Evolutionary conservation across 2,888 invertebrate species (phyloP).

Genomic region (Drosophila percnosoma): DNA sequence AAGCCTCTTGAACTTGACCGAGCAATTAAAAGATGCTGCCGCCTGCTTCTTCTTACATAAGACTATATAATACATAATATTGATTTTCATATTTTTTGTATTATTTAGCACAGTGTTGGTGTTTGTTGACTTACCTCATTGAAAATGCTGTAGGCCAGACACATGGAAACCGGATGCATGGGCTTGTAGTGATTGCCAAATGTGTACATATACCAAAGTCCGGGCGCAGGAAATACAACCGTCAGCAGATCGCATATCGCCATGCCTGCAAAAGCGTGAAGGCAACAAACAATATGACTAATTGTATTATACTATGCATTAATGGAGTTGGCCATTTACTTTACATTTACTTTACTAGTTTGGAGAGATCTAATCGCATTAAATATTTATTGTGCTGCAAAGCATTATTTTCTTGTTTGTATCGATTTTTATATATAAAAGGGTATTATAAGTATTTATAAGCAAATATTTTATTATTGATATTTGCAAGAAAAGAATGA

Average conservation of each 20-base stretch:
- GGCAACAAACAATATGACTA: not conserved
- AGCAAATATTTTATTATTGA: too few relatives aligned
- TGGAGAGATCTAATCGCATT: not conserved
- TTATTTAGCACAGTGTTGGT: conserved; percentile 5
- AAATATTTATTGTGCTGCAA: not conserved
- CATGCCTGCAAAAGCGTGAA: conserved; percentile 87
- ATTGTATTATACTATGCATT: not conserved
- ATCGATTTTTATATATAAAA: not conserved
- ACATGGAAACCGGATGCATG: conserved; percentile 90
- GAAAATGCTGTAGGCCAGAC: conserved; percentile 92
- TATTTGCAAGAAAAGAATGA: too few relatives aligned
- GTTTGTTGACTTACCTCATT: conserved; percentile 88
- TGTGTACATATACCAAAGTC: conserved; percentile 96
- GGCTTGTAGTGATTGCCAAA: conserved; percentile 94
- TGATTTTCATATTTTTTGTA: not conserved
- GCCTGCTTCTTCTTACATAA: not conserved
- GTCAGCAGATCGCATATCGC: conserved; percentile 98
- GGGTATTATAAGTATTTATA: too few relatives aligned
- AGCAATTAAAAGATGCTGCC: conserved; percentile 42
- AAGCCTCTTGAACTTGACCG: conserved; percentile 41
- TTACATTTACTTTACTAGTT: not conserved
- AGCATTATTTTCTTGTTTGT: not conserved
- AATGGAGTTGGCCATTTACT: not conserved
- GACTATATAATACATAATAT: not conserved
- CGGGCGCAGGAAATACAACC: conserved; percentile 94